A percentile compares a stretch with the other conserved stretches of the same genome.
These are phyloP conservation scores for Nemapogon koenigi DNA, from an alignment of 2,888 invertebrate genomes.

Conservation along the genomic window DNA sequence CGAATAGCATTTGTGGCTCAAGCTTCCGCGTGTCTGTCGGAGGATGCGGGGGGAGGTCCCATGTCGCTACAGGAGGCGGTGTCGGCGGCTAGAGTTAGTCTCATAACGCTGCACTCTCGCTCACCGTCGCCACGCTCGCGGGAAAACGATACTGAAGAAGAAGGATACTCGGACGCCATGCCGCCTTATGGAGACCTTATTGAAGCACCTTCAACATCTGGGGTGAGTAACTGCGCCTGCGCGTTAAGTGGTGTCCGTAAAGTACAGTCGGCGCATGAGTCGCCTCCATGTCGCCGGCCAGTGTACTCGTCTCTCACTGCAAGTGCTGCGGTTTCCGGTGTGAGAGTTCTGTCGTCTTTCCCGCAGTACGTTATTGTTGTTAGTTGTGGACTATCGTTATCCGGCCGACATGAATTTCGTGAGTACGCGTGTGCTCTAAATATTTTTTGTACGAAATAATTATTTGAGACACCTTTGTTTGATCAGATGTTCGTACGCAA, in stretches of 20 bases:
- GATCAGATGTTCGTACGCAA: too few relatives aligned
- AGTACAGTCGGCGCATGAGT: constrained; percentile 4
- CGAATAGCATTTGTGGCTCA: constrained; percentile 64
- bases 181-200: constrained; percentile 62
- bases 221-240: constrained; percentile 18
- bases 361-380: constrained; percentile 48
- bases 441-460: too few relatives aligned
- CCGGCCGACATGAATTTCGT: constrained; percentile 47
- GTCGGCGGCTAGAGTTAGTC: constrained; percentile 51
- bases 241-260: constrained; percentile 12
- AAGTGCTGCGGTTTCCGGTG: constrained; percentile 63
- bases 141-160: constrained; percentile 48
- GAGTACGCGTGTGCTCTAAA: constrained; percentile 36
- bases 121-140: constrained; percentile 43
- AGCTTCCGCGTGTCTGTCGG: constrained; percentile 54
- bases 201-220: constrained; percentile 30
- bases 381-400: not conserved
- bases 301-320: constrained; percentile 53
- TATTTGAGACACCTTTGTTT: too few relatives aligned
- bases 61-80: constrained; percentile 58
- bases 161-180: constrained; percentile 53
- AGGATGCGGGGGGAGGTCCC: constrained; percentile 49
- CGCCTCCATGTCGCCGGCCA: constrained; percentile 23
- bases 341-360: constrained; percentile 53
- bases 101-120: constrained; percentile 29